Conservation (phyloP, 2,888 invertebrate species). For the Nasonovia ribisnigri region DNA sequence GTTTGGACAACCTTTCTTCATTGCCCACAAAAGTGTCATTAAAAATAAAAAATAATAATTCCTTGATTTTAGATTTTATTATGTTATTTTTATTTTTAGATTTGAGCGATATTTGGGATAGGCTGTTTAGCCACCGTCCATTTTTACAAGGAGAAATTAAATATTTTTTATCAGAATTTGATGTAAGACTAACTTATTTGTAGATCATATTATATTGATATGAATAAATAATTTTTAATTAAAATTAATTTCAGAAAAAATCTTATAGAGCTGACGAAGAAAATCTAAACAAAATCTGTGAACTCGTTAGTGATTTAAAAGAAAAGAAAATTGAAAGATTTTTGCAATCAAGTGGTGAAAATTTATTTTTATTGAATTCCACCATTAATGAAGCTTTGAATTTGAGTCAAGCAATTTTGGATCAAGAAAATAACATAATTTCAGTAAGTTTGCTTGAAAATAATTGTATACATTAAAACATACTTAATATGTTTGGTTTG, state of each 20-base stretch:
- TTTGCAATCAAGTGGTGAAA: slow-evolving; percentile 60
- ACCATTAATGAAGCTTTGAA: slow-evolving; percentile 49
- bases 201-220: slow-evolving; percentile 10
- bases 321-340: slow-evolving; percentile 49
- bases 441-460: slow-evolving; percentile 59
- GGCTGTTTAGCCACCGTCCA: slow-evolving; percentile 88
- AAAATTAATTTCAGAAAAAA: slow-evolving; percentile 52
- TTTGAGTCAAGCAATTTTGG: slow-evolving; percentile 54
- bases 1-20: neutral
- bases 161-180: slow-evolving; percentile 86
- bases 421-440: slow-evolving; percentile 62
- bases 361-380: slow-evolving; percentile 64
- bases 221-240: slow-evolving; percentile 8
- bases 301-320: slow-evolving; percentile 54
- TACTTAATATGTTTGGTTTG: neutral
- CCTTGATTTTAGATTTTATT: slow-evolving; percentile 75
- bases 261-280: slow-evolving; percentile 52
- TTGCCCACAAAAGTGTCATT: neutral
- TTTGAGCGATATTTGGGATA: slow-evolving; percentile 84
- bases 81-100: slow-evolving; percentile 73
- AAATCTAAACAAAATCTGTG: slow-evolving; percentile 48
- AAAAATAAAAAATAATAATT: neutral
- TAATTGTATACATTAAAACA: neutral
- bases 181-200: slow-evolving; percentile 74
- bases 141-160: slow-evolving; percentile 89